Base-by-base conservation (phyloP, 1,140 invertebrate genomes). In the Lethocerus indicus region DNA sequence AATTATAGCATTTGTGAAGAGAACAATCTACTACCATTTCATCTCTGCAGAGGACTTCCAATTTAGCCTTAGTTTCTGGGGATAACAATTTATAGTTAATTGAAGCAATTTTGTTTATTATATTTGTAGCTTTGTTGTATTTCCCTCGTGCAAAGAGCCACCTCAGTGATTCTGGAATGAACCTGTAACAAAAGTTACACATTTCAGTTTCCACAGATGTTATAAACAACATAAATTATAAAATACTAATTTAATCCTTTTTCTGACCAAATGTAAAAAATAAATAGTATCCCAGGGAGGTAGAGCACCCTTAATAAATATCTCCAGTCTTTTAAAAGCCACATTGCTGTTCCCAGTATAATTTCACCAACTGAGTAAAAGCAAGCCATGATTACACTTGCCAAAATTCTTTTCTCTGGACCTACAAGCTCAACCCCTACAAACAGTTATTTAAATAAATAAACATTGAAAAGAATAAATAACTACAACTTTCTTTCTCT, bases 361-460 rank as follows among this genome's bases (percentile, higher is more conserved):
- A 79, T 75, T 49, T 82, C 71, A 1, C 85, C 87, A 12, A 81
- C 56, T 0, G 83, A 78, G 60, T 81, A 86, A 49, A 76, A 75
- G 27, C 71, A 71, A 35, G 78, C 77, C 26, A 83, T 75, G 0
- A 83, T 57, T 0, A 81, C 77, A 35, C 81, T 81, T 43, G 75
- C 80, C 23, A 85, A 67, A 1, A 84, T 80, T 54, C 87, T 67
- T 47, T 79, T 75, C 54, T 74, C 72, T 3, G 81, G 76, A 1
- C 79, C 80, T 0, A 86, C 79, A 53, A 84, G 68, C 61, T 90
- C 86, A 60, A 88, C 73, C 24, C 79, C 84, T 84, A 63, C 51
- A 70, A 42, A 43, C n/a, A 46, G n/a, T 23, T 24, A 20, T 24
- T n/a, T 7, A 13, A 27, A 21, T 45, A 27, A 36, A 23, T n/a